These are phyloP conservation scores for Tipula lateralis DNA, from an alignment of 2,888 invertebrate genomes.

Conservation along the genomic window DNA sequence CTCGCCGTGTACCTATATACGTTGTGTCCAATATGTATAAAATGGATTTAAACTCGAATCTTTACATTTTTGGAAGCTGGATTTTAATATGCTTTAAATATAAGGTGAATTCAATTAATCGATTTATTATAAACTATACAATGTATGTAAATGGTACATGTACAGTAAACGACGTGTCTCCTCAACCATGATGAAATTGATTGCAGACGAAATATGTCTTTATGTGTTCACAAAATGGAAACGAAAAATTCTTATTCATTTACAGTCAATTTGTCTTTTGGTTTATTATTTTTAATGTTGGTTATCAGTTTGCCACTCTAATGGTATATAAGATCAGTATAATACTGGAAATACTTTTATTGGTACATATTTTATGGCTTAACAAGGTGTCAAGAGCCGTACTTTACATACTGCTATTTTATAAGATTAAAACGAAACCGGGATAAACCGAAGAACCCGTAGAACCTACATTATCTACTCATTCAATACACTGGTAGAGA, in stretches of 20 bases:
- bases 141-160: not conserved
- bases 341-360: no score
- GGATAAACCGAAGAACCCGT: no score
- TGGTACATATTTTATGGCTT: no score
- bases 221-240: not conserved
- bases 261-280: not conserved
- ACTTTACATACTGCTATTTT: no score
- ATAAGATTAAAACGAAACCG: no score
- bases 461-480: no score
- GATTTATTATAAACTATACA: no score
- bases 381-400: no score
- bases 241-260: not conserved
- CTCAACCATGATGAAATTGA: not conserved
- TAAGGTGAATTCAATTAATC: not conserved
- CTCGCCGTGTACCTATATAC: not conserved
- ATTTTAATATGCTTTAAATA: not conserved
- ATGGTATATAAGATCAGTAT: not conserved
- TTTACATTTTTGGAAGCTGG: not conserved
- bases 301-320: not conserved
- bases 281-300: not conserved
- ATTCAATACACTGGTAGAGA: no score
- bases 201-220: not conserved
- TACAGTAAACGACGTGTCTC: not conserved
- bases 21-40: not conserved
- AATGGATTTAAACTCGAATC: not conserved